Conservation (phyloP, 2,888 invertebrate genomes). For the Achlya flavicornis region DNA sequence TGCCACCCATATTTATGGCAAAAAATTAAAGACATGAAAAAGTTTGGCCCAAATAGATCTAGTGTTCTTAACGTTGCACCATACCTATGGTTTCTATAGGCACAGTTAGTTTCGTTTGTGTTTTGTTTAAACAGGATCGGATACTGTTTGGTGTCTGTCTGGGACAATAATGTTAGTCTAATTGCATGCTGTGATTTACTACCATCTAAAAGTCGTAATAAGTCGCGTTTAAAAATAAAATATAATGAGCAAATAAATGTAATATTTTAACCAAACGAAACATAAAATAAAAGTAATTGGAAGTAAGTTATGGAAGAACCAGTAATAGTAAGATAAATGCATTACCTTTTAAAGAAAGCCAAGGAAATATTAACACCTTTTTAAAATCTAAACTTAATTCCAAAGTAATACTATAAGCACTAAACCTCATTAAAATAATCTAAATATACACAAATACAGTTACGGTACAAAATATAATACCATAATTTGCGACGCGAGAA, state of each 20-base stretch:
- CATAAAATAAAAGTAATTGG: no score
- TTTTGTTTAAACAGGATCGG: constrained; percentile 64
- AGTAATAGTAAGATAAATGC: no score
- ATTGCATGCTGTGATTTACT: constrained; percentile 31
- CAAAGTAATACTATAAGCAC: not conserved
- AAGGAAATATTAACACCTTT: not conserved
- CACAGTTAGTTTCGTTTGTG: not conserved
- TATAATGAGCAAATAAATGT: no score
- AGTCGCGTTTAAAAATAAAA: no score
- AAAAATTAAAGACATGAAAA: not conserved
- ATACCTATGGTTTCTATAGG: not conserved
- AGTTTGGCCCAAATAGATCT: not conserved
- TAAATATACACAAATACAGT: constrained; percentile 5
- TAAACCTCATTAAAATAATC: constrained; percentile 4
- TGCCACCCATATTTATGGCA: no score
- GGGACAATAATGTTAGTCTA: constrained; percentile 61
- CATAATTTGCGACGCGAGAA: constrained; percentile 14
- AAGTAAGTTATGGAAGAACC: no score
- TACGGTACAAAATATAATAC: constrained; percentile 5
- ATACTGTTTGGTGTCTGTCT: constrained; percentile 71
- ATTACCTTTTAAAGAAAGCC: no score
- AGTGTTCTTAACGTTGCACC: constrained; percentile 23
- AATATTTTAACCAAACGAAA: no score
- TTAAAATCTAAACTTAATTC: not conserved
- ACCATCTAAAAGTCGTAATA: no score